Base-by-base conservation (phyloP, 2,113 vertebrate genomes). In the Cottus gobio region DNA sequence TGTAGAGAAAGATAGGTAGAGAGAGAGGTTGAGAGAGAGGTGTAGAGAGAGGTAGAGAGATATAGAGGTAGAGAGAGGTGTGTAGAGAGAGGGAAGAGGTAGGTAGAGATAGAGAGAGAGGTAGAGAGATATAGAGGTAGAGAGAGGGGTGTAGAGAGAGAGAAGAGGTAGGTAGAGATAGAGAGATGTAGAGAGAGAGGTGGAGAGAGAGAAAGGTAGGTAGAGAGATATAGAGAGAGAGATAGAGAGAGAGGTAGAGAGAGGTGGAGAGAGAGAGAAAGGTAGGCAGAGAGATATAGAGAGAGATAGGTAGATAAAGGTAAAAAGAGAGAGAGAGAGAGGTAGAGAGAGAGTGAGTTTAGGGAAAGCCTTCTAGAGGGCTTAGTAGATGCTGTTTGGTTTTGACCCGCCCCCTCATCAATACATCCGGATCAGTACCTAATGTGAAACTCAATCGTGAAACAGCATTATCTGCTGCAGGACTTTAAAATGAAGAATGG, bases 51-150 rank as follows among this genome's bases (percentile, higher is more conserved):
- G 86, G 73, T 52, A 44, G 11, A 42, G 65, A 52, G 64, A 48
- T 60, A 31, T n/a, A n/a, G 48, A 13, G 42, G 16, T 13, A 13
- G 64, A 71, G 36, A 44, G 63, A 62, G 36, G n/a, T n/a, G n/a
- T n/a, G n/a, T n/a, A 18, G 58, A 58, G 26, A n/a, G 39, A 34
- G n/a, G n/a, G n/a, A n/a, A n/a, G 46, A 86, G 86, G 73, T 52
- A 44, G 11, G n/a, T n/a, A n/a, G n/a, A n/a, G n/a, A n/a, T n/a
- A 42, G 65, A 52, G 64, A 48, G 66, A 31, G 48, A 13, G 42
- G 16, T 13, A 13, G 64, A 71, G 36, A 44, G 63, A 62, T n/a
- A n/a, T n/a, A n/a, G n/a, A n/a, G n/a, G n/a, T n/a, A n/a, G 36
- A 18, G 58, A 58, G 26, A n/a, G 39, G 28, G n/a, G n/a, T n/a